phyloP scores from a whole-genome alignment of 37 sponge, comb jelly and placozoan genomes.

The Petrosia ficiformis region DNA sequence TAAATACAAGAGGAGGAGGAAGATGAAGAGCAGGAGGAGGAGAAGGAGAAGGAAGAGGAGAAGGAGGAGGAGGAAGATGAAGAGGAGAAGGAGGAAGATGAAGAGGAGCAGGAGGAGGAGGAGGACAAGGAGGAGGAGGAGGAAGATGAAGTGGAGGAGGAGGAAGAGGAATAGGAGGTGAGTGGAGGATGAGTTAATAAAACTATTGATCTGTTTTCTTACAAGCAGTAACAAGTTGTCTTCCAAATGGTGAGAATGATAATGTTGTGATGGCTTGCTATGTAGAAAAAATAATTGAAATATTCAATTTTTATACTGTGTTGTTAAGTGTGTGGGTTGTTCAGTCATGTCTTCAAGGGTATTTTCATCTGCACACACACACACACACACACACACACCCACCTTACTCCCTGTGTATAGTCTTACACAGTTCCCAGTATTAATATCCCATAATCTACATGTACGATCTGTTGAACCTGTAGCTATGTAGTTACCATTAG shows the following conservation, averaged over 20 bases:
- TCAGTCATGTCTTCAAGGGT: too few relatives aligned
- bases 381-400: too few relatives aligned
- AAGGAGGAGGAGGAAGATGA: neutral
- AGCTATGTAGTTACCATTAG: constrained; percentile 79
- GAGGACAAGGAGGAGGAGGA: neutral
- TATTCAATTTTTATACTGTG: neutral
- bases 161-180: neutral
- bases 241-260: constrained; percentile 65
- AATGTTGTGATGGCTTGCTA: constrained; percentile 40
- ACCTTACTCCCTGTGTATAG: constrained; percentile 61
- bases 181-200: neutral
- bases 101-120: neutral
- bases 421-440: constrained; percentile 79
- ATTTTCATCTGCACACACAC: too few relatives aligned
- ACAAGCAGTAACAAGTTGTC: constrained; percentile 56
- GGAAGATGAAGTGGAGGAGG: neutral
- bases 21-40: neutral
- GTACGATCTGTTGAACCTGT: constrained; percentile 79
- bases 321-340: too few relatives aligned
- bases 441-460: constrained; percentile 80
- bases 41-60: neutral
- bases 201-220: neutral
- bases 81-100: neutral
- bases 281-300: neutral
- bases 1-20: neutral